Evolutionary conservation across 2,888 invertebrate genomes (phyloP).

Genomic region (Xylota sylvarum): DNA sequence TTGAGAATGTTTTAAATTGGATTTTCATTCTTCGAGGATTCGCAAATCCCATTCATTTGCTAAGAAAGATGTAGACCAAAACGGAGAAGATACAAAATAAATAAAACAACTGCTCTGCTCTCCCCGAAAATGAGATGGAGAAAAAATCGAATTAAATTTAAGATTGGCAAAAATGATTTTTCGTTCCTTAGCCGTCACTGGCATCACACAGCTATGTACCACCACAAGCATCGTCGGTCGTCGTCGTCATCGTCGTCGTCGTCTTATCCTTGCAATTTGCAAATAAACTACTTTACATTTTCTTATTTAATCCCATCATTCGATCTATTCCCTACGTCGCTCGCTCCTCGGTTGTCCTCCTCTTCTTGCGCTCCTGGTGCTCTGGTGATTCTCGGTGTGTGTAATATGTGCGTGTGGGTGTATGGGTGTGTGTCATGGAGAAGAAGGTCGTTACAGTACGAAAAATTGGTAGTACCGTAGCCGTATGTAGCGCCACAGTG

Average conservation of each 20-base stretch:
- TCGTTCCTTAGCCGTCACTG: constrained; percentile 65
- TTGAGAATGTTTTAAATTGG: constrained; percentile 65
- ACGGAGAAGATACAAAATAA: constrained; percentile 49
- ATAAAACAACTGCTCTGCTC: constrained; percentile 58
- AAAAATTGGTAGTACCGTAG: constrained; percentile 72
- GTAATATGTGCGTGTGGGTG: constrained; percentile 42
- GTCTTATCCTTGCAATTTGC: constrained; percentile 77
- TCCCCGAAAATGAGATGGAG: constrained; percentile 13
- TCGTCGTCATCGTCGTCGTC: constrained; percentile 58
- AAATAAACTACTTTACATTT: constrained; percentile 77
- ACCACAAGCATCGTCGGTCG: neutral
- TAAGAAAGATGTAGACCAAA: constrained; percentile 30
- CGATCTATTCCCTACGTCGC: constrained; percentile 67
- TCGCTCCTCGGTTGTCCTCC: neutral
- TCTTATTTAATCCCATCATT: constrained; percentile 77
- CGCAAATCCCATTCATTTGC: constrained; percentile 59
- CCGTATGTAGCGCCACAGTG: constrained; percentile 62
- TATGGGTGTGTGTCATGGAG: constrained; percentile 46
- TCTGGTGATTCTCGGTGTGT: constrained; percentile 39
- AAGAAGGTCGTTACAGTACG: constrained; percentile 70
- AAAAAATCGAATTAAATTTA: constrained; percentile 74
- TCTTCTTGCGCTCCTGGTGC: constrained; percentile 9
- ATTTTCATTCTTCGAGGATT: constrained; percentile 61
- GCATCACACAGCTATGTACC: constrained; percentile 38
- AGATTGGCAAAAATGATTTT: constrained; percentile 76